A percentile compares a stretch with the other conserved stretches of the same genome.
phyloP scores from a whole-genome alignment of 1,140 invertebrate genomes.

The Asbolus verrucosus region DNA sequence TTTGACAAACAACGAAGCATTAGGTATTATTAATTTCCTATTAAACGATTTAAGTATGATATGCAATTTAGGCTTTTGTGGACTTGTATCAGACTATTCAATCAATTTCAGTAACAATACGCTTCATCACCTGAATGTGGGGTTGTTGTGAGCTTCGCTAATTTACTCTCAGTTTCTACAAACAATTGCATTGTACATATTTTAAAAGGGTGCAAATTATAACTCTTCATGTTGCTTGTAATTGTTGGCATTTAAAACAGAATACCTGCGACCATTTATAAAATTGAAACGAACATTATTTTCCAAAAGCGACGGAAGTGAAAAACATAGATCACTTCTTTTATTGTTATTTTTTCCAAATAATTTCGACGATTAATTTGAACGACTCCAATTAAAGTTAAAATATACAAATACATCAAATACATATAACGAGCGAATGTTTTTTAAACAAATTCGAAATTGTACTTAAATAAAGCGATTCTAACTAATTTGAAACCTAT shows the following conservation, averaged over 20 bases:
- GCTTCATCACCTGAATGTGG: slow-evolving; percentile 31
- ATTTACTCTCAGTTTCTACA: slow-evolving; percentile 22
- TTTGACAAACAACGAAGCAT: slow-evolving; percentile 19
- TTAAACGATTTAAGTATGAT: slow-evolving; percentile 33
- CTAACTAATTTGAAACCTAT: slow-evolving; percentile 36
- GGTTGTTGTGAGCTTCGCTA: slow-evolving; percentile 22
- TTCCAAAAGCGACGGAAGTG: slow-evolving; percentile 4
- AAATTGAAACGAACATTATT: slow-evolving; percentile 40
- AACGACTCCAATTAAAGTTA: slow-evolving; percentile 14
- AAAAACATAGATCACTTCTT: slow-evolving; percentile 9
- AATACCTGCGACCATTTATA: slow-evolving; percentile 37
- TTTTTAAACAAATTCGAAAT: slow-evolving; percentile 29
- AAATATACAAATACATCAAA: slow-evolving; percentile 13
- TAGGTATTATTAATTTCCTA: background rate
- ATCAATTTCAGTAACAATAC: slow-evolving; percentile 37
- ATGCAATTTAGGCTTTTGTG: slow-evolving; percentile 16
- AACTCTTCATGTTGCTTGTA: slow-evolving; percentile 21
- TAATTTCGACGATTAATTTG: background rate
- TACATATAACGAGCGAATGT: slow-evolving; percentile 12
- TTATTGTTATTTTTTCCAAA: slow-evolving; percentile 10
- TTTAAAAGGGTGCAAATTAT: slow-evolving; percentile 32
- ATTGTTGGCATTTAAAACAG: slow-evolving; percentile 23
- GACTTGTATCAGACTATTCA: slow-evolving; percentile 16
- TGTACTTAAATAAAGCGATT: slow-evolving; percentile 22
- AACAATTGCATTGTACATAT: slow-evolving; percentile 77